phyloP scores from a whole-genome alignment of 2,113 vertebrate genomes.

The Parus major region DNA sequence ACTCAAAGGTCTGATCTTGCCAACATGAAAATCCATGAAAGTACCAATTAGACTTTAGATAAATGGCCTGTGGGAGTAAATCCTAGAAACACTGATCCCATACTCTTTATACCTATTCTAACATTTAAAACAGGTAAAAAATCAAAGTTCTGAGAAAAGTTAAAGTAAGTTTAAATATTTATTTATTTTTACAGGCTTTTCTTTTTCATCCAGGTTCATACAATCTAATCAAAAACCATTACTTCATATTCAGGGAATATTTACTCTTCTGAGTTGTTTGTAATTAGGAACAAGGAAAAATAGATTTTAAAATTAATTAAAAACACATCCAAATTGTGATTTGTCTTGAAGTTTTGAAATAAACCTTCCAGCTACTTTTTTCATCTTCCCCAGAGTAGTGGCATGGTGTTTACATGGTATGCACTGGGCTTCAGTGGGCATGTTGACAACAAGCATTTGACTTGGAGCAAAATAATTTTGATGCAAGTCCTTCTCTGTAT shows the following conservation, averaged over 20 bases:
- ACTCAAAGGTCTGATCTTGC: neutral
- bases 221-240: neutral
- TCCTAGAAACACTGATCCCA: neutral
- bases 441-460: neutral
- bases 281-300: neutral
- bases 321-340: neutral
- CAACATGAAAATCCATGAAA: neutral
- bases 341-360: neutral
- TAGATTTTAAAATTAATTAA: neutral
- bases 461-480: neutral
- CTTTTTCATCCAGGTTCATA: neutral
- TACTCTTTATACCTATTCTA: neutral
- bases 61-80: neutral
- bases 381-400: neutral
- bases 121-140: neutral
- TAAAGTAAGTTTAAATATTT: neutral
- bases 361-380: neutral
- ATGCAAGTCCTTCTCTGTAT: neutral
- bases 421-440: neutral
- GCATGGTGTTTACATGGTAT: neutral
- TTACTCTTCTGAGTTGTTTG: neutral
- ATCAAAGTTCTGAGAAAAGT: neutral
- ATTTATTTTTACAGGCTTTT: neutral
- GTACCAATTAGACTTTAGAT: neutral
- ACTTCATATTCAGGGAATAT: neutral